Evolutionary conservation across 1,140 invertebrate genomes (phyloP).

Genomic region (Drosophila setifemur): DNA sequence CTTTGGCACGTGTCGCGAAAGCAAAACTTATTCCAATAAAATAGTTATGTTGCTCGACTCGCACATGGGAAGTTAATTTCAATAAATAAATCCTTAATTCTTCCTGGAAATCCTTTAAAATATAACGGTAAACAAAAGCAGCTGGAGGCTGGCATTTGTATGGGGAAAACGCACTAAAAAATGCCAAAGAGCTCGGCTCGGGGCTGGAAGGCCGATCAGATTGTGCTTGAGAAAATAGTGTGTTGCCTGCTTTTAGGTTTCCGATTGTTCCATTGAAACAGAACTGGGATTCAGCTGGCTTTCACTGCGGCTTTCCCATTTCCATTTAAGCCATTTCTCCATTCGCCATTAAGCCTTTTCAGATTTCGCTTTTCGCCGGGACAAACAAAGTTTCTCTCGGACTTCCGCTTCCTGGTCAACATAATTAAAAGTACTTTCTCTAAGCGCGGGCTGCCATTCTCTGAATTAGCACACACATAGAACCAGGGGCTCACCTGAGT

Average conservation of each 20-base stretch:
- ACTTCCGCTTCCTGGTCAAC: conserved; percentile 76
- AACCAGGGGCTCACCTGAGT: neutral
- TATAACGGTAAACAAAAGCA: neutral
- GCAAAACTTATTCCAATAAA: neutral
- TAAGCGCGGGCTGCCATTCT: conserved; percentile 42
- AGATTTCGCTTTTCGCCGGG: conserved; percentile 17
- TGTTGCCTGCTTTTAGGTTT: conserved; percentile 16
- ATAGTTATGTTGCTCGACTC: neutral
- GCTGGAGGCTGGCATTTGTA: too few species aligned
- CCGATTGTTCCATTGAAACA: neutral
- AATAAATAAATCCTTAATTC: neutral
- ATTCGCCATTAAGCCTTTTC: too few species aligned
- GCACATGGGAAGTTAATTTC: neutral
- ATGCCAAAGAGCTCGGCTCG: neutral
- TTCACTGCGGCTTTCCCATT: too few species aligned
- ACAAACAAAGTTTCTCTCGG: conserved; percentile 35
- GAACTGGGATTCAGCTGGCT: too few species aligned
- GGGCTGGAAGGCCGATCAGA: neutral
- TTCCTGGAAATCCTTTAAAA: neutral
- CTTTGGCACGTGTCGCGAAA: neutral
- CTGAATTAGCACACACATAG: conserved; percentile 1
- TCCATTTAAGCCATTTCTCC: too few species aligned
- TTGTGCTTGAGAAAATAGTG: neutral
- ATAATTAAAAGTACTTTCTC: conserved; percentile 74
- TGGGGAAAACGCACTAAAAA: conserved; percentile 8